phyloP scores from a whole-genome alignment of 2,797 vertebrate genomes.

The Catamblyrhynchus diadema region DNA sequence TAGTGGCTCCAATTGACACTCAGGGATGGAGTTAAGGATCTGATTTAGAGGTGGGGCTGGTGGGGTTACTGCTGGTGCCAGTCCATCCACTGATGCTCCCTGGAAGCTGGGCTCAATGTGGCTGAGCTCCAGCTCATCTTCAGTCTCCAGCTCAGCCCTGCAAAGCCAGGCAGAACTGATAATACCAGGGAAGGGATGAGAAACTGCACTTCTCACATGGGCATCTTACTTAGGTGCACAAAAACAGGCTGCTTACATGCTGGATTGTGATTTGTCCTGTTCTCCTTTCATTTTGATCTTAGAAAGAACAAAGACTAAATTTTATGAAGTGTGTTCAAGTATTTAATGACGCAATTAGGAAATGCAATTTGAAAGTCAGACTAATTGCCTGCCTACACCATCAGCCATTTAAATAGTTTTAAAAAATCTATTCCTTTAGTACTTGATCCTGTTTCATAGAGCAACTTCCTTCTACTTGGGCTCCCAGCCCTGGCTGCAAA shows the following conservation, averaged over 20 bases:
- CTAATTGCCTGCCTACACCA: background rate
- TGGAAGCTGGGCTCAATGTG: background rate
- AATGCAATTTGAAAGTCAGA: background rate
- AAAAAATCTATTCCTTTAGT: background rate
- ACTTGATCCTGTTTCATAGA: background rate
- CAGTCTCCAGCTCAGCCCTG: background rate
- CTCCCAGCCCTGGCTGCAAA: background rate
- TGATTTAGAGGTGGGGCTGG: background rate
- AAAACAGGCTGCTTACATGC: background rate
- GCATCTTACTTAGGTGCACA: background rate
- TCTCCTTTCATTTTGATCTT: background rate
- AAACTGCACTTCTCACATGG: background rate
- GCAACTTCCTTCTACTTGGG: background rate
- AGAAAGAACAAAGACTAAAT: background rate
- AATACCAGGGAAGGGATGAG: background rate
- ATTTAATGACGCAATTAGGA: constrained; percentile 3
- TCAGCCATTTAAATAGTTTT: background rate
- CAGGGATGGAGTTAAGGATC: background rate
- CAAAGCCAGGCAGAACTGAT: background rate
- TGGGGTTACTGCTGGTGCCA: background rate
- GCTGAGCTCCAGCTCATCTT: background rate
- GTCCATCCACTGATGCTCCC: rapidly evolving
- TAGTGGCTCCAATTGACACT: background rate
- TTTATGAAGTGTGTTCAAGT: background rate
- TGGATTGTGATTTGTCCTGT: background rate